These are phyloP conservation scores for Apocheima hispidaria DNA, from an alignment of 2,888 invertebrate genomes.

Conservation along the genomic window DNA sequence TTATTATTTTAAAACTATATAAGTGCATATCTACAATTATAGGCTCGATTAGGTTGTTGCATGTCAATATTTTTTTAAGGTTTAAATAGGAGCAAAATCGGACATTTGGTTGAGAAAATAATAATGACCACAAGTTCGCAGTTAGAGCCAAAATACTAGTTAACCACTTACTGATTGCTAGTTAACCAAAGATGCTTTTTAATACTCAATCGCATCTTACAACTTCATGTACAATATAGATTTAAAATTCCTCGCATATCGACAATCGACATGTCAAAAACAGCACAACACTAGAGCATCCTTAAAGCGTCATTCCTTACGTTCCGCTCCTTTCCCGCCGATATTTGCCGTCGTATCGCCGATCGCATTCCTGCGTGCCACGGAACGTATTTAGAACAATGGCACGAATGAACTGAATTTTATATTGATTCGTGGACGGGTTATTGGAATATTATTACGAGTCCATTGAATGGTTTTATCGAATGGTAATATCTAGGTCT, in stretches of 20 bases:
- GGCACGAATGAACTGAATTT: constrained; percentile 45
- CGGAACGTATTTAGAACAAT: constrained; percentile 51
- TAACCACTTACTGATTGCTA: too few relatives aligned
- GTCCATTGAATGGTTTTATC: constrained; percentile 15
- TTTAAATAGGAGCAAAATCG: too few relatives aligned
- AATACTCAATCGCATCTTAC: background rate
- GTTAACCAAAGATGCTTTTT: too few relatives aligned
- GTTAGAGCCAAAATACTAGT: too few relatives aligned
- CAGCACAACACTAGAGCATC: constrained; percentile 57
- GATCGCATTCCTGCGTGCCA: constrained; percentile 54
- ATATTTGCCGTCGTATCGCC: constrained; percentile 68
- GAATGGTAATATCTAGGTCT: too few relatives aligned
- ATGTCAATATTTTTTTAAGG: too few relatives aligned
- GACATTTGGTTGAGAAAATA: too few relatives aligned
- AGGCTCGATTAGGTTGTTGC: too few relatives aligned
- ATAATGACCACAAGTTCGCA: too few relatives aligned
- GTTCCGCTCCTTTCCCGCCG: constrained; percentile 56
- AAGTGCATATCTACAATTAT: too few relatives aligned
- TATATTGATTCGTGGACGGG: constrained; percentile 46
- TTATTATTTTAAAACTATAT: too few relatives aligned
- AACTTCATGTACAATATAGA: constrained; percentile 7
- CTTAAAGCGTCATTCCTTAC: constrained; percentile 65
- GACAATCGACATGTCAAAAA: constrained; percentile 52
- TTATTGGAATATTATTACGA: constrained; percentile 42
- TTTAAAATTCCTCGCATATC: constrained; percentile 35